Conservation (phyloP, 2,113 vertebrate genomes). For the Trachemys scripta region DNA sequence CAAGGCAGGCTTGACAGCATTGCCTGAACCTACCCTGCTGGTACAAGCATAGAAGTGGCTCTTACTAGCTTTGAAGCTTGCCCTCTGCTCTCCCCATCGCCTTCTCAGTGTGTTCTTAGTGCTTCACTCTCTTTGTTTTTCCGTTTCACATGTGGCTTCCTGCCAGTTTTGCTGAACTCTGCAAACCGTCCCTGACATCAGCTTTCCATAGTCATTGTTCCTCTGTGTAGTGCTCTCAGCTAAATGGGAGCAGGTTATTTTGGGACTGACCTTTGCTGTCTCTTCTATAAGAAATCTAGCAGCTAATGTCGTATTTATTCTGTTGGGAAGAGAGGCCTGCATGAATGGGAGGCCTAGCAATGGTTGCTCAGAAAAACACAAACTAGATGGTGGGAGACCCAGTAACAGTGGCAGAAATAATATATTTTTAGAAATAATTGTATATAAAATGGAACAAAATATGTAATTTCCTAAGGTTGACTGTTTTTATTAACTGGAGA, state of each 20-base stretch:
- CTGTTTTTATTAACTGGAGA: slow-evolving; percentile 2
- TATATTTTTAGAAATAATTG: background rate
- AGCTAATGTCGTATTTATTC: background rate
- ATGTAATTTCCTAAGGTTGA: background rate
- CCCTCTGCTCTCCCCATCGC: background rate
- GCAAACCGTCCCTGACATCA: background rate
- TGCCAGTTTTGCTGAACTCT: background rate
- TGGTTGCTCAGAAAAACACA: slow-evolving; percentile 1
- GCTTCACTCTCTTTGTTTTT: background rate
- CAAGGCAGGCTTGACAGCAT: background rate
- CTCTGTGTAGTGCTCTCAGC: background rate
- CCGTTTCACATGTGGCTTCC: background rate
- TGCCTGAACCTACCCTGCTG: background rate
- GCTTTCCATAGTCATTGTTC: background rate
- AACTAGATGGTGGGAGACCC: background rate
- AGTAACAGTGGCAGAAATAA: background rate
- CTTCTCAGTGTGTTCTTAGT: background rate
- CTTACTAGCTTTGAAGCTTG: background rate
- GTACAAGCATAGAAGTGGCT: background rate
- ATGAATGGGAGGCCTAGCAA: background rate
- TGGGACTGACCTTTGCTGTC: background rate
- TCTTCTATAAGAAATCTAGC: slow-evolving; percentile 2
- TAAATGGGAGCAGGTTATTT: background rate
- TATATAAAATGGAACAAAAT: slow-evolving; percentile 20
- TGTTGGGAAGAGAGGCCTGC: background rate